Evolutionary conservation across 1,140 invertebrate genomes (phyloP).

Genomic region (Aleiodes sp.): DNA sequence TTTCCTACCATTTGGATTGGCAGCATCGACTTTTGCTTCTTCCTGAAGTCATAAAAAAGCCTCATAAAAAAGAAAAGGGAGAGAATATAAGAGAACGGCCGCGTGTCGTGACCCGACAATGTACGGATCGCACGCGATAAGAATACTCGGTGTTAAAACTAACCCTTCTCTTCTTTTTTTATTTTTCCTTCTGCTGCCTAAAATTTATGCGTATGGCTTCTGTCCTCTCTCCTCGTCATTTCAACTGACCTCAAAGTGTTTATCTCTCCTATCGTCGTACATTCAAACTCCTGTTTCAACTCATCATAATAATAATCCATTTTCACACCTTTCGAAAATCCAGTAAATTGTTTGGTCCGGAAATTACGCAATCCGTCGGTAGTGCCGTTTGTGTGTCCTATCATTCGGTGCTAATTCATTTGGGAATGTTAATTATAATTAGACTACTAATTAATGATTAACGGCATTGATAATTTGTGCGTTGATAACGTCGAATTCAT

Average conservation of each 20-base stretch:
- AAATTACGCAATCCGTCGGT: slow-evolving; percentile 20
- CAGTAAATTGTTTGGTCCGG: not conserved
- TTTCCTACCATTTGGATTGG: not conserved
- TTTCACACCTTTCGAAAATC: slow-evolving; percentile 26
- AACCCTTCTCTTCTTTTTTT: slow-evolving; percentile 1
- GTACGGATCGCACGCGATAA: slow-evolving; percentile 34
- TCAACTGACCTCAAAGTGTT: not conserved
- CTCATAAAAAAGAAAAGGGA: slow-evolving; percentile 11
- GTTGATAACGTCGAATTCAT: not conserved
- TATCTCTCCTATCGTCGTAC: not conserved
- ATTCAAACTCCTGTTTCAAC: not conserved
- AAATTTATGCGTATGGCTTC: slow-evolving; percentile 11
- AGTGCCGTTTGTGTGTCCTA: too few species aligned
- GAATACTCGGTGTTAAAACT: slow-evolving; percentile 27
- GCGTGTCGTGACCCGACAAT: slow-evolving; percentile 30
- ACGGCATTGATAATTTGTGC: not conserved
- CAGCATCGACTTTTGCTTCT: slow-evolving; percentile 20
- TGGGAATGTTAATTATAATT: slow-evolving; percentile 7
- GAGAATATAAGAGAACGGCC: slow-evolving; percentile 9
- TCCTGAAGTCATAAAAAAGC: slow-evolving; percentile 29
- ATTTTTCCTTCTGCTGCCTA: not conserved
- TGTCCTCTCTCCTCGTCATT: not conserved
- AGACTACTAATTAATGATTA: not conserved
- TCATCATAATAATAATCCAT: slow-evolving; percentile 9
- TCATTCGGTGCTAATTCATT: slow-evolving; percentile 21